These are phyloP conservation scores for Clunio marinus DNA, from an alignment of 2,888 invertebrate genomes.

Conservation along the genomic window DNA sequence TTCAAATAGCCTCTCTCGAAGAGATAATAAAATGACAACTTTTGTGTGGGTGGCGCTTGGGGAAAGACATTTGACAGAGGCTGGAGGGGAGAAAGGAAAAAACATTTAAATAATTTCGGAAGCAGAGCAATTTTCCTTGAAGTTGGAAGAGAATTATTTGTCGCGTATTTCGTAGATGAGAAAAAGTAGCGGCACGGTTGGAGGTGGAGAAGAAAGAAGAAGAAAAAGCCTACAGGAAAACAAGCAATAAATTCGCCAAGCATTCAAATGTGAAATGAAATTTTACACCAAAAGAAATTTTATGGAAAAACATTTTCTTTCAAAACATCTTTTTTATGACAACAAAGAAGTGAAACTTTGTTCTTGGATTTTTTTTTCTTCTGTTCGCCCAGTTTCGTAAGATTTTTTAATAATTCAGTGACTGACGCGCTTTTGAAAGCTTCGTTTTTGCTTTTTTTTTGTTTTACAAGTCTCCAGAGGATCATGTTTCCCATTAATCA, in stretches of 20 bases:
- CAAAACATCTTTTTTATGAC: not conserved
- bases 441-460: not conserved
- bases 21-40: not conserved
- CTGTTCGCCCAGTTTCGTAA: not conserved
- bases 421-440: too few species aligned
- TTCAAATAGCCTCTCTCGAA: not conserved
- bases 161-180: not conserved
- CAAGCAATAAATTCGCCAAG: conserved; percentile 25
- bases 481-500: not conserved
- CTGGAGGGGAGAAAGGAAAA: not conserved
- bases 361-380: not conserved
- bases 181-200: not conserved
- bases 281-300: conserved; percentile 4
- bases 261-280: conserved; percentile 28
- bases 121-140: conserved; percentile 8
- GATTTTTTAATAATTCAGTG: conserved; percentile 17
- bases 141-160: conserved; percentile 3
- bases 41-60: not conserved
- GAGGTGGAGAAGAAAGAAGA: not conserved
- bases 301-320: not conserved
- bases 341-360: not conserved
- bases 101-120: conserved; percentile 9
- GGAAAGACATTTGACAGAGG: too few species aligned
- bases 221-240: too few species aligned
- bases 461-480: conserved; percentile 2